These are phyloP conservation scores for Lanistes nyassanus DNA, from an alignment of 1,140 invertebrate genomes.

Conservation along the genomic window DNA sequence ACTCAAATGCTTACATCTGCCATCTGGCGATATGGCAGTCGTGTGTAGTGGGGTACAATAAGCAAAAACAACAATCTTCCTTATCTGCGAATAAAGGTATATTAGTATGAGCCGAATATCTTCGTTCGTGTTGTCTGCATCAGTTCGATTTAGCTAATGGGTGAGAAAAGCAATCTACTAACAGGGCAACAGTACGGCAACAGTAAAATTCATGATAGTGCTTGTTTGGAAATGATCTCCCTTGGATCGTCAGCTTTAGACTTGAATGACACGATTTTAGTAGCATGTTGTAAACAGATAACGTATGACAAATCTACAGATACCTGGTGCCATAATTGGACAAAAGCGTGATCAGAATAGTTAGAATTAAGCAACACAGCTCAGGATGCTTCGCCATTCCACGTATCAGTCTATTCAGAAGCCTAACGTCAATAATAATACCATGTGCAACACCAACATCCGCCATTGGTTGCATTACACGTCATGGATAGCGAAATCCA, in stretches of 20 bases:
- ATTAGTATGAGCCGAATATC: too few relatives aligned
- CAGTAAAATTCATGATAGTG: not conserved
- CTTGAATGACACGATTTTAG: not conserved
- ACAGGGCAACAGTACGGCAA: not conserved
- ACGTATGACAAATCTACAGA: not conserved
- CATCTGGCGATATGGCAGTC: too few relatives aligned
- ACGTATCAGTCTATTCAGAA: constrained; percentile 34
- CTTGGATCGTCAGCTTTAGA: too few relatives aligned
- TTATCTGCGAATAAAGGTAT: too few relatives aligned
- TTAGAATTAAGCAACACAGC: constrained; percentile 37
- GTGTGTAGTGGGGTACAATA: too few relatives aligned
- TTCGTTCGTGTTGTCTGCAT: not conserved
- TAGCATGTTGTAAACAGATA: not conserved
- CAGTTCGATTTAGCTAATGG: not conserved
- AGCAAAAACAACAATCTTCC: too few relatives aligned
- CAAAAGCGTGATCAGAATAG: constrained; percentile 35
- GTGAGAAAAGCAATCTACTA: not conserved
- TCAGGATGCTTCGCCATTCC: constrained; percentile 51
- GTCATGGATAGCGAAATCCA: constrained; percentile 30
- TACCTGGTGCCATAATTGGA: constrained; percentile 48
- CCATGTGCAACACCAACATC: constrained; percentile 40
- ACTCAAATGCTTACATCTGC: too few relatives aligned
- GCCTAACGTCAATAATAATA: constrained; percentile 26
- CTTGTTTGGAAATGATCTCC: too few relatives aligned
- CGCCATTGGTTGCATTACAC: constrained; percentile 46